Conservation (phyloP, 2,797 vertebrate genomes). For the Malurus splendens region DNA sequence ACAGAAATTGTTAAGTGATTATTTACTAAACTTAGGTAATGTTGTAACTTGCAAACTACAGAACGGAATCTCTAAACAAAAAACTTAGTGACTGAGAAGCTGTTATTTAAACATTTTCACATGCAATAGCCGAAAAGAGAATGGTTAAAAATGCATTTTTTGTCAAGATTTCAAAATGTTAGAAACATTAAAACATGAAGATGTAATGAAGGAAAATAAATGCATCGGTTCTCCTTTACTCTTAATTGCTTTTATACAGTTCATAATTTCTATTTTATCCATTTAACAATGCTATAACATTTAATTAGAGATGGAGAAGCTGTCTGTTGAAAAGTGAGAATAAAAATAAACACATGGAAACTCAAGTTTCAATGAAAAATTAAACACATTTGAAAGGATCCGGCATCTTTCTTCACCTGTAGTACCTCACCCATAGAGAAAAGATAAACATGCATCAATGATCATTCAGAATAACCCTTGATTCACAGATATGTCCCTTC, state of each 20-base stretch:
- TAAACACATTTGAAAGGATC: not conserved
- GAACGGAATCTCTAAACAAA: not conserved
- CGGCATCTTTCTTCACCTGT: not conserved
- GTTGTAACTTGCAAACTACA: not conserved
- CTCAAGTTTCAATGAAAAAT: not conserved
- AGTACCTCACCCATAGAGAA: not conserved
- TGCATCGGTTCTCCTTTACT: not conserved
- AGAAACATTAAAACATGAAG: not conserved
- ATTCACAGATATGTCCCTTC: not conserved
- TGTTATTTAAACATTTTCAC: not conserved
- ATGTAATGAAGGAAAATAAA: not conserved
- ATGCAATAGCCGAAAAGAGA: not conserved
- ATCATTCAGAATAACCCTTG: not conserved
- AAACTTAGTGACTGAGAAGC: not conserved
- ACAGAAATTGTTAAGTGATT: not conserved
- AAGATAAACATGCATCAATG: accelerated
- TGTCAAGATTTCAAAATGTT: not conserved
- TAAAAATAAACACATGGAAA: not conserved
- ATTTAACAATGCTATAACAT: not conserved
- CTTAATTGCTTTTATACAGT: not conserved
- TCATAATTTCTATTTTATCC: not conserved
- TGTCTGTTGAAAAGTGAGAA: not conserved
- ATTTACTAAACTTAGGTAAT: not conserved
- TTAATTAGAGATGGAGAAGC: not conserved
- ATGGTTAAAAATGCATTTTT: not conserved